Base-by-base conservation (phyloP, 2,888 invertebrate genomes). In the Ditula angustiorana region DNA sequence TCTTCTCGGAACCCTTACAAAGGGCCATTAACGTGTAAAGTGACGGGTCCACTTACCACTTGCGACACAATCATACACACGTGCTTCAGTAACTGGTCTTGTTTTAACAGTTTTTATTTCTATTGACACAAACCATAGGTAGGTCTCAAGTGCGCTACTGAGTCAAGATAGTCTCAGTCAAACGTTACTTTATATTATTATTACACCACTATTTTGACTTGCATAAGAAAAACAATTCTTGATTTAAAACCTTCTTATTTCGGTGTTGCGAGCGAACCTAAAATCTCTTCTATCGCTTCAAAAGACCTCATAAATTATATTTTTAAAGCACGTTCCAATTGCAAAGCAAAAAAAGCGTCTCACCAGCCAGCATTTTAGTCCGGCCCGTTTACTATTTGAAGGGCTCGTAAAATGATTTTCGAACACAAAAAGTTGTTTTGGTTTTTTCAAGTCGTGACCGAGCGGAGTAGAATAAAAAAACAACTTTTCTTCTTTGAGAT, bases 351-450 rank as follows among this genome's bases (percentile, higher is more conserved):
- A 47, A 65, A 52, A 65, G 59, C 49, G 57, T 49, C 37, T 47
- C 21, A 26, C 56, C 53, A 46, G 47, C 58, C 37, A 59, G 64
- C 52, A 10, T 59, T 46, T 64, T 52, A 69, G 61, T 83, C 87
- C 75, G 82, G 37, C 75, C 90, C 84, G 55, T 85, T 87, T 90
- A 91, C 91, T 88, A 91, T 85, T 82, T 79, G 83, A 86, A 84
- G 83, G 81, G 85, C 87, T 92, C 91, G 90, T 92, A 91, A 89
- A 92, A 87, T 83, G 80, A 86, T 85, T 91, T 85, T 84, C 80
- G 83, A 78, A 71, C 79, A 89, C 86, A 89, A 87, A 90, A 92
- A 90, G 83, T 83, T 91, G 90, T 92, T 92, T 89, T 88, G 89
- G 82, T 91, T 90, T 92, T 87, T 90, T 90, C 86, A 75, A 77